Base-by-base conservation (phyloP, 2,797 vertebrate species). In the Karalla daura region DNA sequence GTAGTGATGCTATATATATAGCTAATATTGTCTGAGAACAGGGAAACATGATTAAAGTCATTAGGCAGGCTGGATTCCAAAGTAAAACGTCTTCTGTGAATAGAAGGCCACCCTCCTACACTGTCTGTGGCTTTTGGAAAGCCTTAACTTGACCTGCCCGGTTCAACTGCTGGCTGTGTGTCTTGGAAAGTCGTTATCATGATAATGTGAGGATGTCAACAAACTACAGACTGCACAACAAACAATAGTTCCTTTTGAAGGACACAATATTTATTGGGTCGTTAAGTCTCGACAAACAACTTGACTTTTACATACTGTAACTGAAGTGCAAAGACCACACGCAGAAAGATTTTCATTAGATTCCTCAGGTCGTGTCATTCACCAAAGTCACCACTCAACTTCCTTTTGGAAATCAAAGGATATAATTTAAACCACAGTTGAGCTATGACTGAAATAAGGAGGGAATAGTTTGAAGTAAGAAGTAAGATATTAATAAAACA, bases 151-250 rank as follows among this genome's bases (percentile, higher is more conserved):
- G 39, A 73, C 58, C 54, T 59, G 28, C 53, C 21, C 50, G 52
- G 18, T 15, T 50, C 14, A 40, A 21, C 46, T 2, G 20, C 25
- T 36, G 20, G 7, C 35, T 49, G 41, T 61, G 59, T 54, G 47
- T 50, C 50, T 36, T 60, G 51, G 69, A 79, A 55, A 51, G 23
- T 18, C 68, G 18, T 72, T 28, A 75, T 75, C 60, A 76, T 30
- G 50, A 73, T 55, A 39, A 51, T 45, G 28, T 7, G n/a, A 39
- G 25, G 21, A 21, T 2, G 0, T n/a, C 27, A 62, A 32, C 11
- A 25, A 25, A 24, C 25, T 45, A n/a, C n/a, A n/a, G 0, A 2
- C 13, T 32, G 47, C 44, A 47, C 47, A 46, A 63, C 45, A 52
- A 58, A 33, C 15, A 18, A 7, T 8, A 14, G 23, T 14, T 54